Conservation (phyloP, 2,113 vertebrate genomes). For the Prochilodus magdalenae region DNA sequence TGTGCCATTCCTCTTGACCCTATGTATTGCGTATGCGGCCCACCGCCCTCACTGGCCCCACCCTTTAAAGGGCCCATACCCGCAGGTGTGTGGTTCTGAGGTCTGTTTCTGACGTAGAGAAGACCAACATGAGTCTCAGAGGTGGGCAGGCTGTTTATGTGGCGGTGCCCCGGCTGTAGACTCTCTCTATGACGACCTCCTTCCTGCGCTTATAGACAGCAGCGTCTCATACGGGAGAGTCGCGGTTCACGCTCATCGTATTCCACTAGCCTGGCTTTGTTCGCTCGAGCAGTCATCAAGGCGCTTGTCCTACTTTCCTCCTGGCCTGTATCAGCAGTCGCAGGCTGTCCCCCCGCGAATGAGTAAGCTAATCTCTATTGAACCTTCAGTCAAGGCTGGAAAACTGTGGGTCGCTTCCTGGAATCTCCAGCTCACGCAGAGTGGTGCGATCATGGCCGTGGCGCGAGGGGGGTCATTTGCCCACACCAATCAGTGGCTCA, state of each 20-base stretch:
- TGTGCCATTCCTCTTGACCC: too few relatives aligned
- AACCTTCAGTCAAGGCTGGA: not conserved
- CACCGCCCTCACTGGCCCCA: too few relatives aligned
- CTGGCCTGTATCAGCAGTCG: constrained; percentile 10
- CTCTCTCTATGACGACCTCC: not conserved
- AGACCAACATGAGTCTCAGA: too few relatives aligned
- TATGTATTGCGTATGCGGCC: too few relatives aligned
- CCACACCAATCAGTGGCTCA: constrained; percentile 28
- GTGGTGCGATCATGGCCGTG: not conserved
- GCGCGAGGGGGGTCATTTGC: constrained; percentile 19
- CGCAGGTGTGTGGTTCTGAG: too few relatives aligned
- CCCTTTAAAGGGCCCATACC: too few relatives aligned
- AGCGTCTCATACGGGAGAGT: not conserved
- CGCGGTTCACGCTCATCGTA: not conserved
- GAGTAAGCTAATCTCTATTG: constrained; percentile 23
- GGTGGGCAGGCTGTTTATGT: too few relatives aligned
- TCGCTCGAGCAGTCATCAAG: not conserved
- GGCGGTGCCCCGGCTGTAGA: not conserved
- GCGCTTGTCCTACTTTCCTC: not conserved
- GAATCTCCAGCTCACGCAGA: not conserved
- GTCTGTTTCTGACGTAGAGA: too few relatives aligned
- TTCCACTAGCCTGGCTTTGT: not conserved
- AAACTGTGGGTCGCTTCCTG: constrained; percentile 13
- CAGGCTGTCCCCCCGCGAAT: not conserved
- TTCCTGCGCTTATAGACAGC: not conserved